Base-by-base conservation (phyloP, 1,140 invertebrate species). In the Brachystomella parvula region DNA sequence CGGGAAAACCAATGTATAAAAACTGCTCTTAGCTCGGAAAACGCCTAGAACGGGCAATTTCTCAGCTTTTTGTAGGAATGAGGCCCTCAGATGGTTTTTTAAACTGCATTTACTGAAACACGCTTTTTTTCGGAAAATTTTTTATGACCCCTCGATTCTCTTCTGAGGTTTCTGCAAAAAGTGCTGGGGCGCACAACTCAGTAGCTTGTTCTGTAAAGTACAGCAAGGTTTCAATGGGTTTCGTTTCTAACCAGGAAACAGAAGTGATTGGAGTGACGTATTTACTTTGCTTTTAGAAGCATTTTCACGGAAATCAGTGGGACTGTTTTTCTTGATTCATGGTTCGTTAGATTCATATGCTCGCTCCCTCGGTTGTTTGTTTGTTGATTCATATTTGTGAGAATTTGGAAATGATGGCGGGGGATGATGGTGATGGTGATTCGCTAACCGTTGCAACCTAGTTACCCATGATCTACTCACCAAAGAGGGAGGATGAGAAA, bases 291-390 rank as follows among this genome's bases (percentile, higher is more conserved):
- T 24, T 53, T 19, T 53, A 53, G 12, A 26, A 53, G 49, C 6
- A 53, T 17, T 6, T 53, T 9, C 9, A 12, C 9, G 39, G 9
- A 44, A n/a, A 44, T 12, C 39, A 44, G 6, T 24, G 21, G 49
- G 15, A 19, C 49, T 15, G 12, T 53, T 53, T 53, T 53, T 53
- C 12, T 9, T 26, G 6, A 53, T 19, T 53, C 24, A 53, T 24
- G 49, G 49, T 53, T 53, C 49, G 49, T 53, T 53, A 53, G 49
- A 53, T 53, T 53, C 49, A 53, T 53, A 26, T 15, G 24, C 12
- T 6, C 35, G 35, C 35, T 39, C 35, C 19, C 19, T 53, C 3
- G 49, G 21, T 26, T 53, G 49, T 53, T 53, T 53, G 49, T 53
- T 53, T 12, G 12, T 17, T 17, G 49, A 53, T 53, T 53, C 49